A percentile compares a stretch with the other conserved stretches of the same genome.
phyloP scores from a whole-genome alignment of 2,113 vertebrate species.

The Heliornis fulica region DNA sequence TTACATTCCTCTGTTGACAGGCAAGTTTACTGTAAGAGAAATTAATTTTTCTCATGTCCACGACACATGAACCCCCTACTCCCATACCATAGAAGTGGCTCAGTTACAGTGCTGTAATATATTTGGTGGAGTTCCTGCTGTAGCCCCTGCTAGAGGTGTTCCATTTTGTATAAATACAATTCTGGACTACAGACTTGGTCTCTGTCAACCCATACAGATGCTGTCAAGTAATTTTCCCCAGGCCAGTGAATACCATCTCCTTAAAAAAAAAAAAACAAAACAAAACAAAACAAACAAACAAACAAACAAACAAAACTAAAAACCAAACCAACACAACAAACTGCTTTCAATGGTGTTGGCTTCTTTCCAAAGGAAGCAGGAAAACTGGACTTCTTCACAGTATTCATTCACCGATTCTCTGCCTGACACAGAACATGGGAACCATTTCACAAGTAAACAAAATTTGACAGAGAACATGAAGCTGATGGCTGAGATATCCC shows the following conservation, averaged over 20 bases:
- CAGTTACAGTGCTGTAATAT: background rate
- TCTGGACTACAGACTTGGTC: background rate
- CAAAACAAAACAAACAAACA: too few species aligned
- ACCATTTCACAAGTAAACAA: background rate
- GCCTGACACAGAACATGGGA: background rate
- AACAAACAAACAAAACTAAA: too few species aligned
- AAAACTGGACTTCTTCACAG: background rate
- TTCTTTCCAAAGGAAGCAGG: conserved; percentile 14
- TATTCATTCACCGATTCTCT: background rate
- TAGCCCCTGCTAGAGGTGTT: background rate
- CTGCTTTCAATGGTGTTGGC: background rate
- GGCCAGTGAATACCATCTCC: background rate
- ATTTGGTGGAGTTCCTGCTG: background rate
- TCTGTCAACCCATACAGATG: background rate
- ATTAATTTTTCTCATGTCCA: background rate
- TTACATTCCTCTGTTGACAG: background rate
- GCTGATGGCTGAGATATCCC: background rate
- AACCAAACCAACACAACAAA: background rate
- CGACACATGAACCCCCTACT: background rate
- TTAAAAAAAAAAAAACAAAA: background rate
- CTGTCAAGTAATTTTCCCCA: background rate
- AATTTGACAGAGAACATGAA: background rate
- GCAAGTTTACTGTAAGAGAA: background rate
- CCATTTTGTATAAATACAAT: background rate
- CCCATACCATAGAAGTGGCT: background rate